phyloP scores from a whole-genome alignment of 2,113 vertebrate genomes.

The Pongo pygmaeus region DNA sequence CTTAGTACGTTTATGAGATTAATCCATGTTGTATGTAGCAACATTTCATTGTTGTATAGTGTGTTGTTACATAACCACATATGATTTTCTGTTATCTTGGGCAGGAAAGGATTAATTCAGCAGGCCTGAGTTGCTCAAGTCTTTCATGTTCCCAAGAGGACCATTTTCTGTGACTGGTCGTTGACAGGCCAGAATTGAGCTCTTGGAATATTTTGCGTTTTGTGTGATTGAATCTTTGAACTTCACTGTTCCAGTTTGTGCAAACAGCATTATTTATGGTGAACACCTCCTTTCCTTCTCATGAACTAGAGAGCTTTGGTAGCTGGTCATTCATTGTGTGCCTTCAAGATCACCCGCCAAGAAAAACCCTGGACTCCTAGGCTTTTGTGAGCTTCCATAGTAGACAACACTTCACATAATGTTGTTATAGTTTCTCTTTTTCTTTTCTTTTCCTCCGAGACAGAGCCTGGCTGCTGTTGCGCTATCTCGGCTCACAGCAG shows the following conservation, averaged over 20 bases:
- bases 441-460: too few species aligned
- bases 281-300: neutral
- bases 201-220: neutral
- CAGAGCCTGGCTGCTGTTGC: too few species aligned
- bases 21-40: neutral
- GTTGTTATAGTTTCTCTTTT: neutral
- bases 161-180: neutral
- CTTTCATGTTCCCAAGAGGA: neutral
- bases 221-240: neutral
- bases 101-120: neutral
- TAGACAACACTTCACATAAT: neutral
- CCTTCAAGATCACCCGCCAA: neutral
- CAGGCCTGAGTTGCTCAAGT: neutral
- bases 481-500: too few species aligned
- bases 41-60: neutral
- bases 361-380: neutral
- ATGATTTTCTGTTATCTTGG: neutral
- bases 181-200: neutral
- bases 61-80: neutral
- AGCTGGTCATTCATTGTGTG: neutral
- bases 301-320: neutral
- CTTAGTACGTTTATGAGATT: neutral
- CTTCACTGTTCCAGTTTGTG: neutral
- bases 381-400: neutral
- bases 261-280: neutral